Percentiles rank a stretch among this genome's conserved stretches.
Conservation (phyloP, 1,140 invertebrate species). For the Campoletis sonorensis region DNA sequence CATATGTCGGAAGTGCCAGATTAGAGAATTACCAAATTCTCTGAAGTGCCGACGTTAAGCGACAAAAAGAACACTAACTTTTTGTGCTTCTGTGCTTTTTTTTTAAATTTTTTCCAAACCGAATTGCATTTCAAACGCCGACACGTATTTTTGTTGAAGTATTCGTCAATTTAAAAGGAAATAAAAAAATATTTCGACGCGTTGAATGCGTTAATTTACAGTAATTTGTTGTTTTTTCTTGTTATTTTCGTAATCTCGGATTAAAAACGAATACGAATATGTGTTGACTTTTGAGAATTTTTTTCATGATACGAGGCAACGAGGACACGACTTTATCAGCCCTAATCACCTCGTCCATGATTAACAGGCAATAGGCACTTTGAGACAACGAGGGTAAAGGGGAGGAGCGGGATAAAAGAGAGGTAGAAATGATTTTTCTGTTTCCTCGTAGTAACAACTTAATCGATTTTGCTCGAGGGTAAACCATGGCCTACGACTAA, state of each 20-base stretch:
- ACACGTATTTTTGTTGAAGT: background rate
- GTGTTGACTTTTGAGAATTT: background rate
- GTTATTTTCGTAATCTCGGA: too few relatives aligned
- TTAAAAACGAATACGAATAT: too few relatives aligned
- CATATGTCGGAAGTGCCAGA: constrained; percentile 41
- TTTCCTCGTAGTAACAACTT: constrained; percentile 56
- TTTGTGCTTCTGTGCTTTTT: background rate
- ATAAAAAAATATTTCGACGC: constrained; percentile 9
- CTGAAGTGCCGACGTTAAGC: background rate
- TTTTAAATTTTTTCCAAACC: constrained; percentile 19
- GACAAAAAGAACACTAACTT: background rate
- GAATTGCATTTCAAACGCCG: constrained; percentile 23
- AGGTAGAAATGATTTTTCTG: constrained; percentile 55
- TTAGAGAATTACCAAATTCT: constrained; percentile 38
- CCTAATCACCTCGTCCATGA: constrained; percentile 54
- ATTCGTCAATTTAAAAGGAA: background rate
- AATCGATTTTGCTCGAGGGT: constrained; percentile 70
- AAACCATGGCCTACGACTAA: constrained; percentile 83
- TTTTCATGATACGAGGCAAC: background rate
- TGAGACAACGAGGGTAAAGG: constrained; percentile 59
- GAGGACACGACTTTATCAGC: background rate
- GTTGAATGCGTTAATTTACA: background rate
- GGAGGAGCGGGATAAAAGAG: background rate
- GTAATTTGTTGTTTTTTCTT: constrained; percentile 24
- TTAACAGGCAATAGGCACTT: constrained; percentile 71